These are phyloP conservation scores for Rhamnusium bicolor DNA, from an alignment of 2,888 invertebrate genomes.

Conservation along the genomic window DNA sequence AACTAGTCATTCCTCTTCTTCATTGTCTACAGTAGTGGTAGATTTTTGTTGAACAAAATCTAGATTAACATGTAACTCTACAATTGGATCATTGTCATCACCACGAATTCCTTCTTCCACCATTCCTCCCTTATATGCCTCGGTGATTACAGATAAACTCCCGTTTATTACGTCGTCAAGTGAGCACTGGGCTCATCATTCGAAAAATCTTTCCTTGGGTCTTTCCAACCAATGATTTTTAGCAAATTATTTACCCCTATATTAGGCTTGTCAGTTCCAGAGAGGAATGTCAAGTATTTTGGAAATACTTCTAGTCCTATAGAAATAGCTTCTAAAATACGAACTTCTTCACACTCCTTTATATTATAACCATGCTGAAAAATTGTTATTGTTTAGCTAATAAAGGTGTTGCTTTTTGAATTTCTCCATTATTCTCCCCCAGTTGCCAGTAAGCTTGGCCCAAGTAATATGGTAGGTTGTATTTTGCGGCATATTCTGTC, in stretches of 20 bases:
- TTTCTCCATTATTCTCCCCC: slow-evolving; percentile 63
- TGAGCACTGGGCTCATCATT: slow-evolving; percentile 15
- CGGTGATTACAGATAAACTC: neutral
- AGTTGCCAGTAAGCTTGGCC: slow-evolving; percentile 65
- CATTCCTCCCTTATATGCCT: neutral
- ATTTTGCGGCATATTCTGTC: slow-evolving; percentile 55
- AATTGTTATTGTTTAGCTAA: slow-evolving; percentile 62
- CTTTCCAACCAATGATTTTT: slow-evolving; percentile 63
- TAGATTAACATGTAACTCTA: slow-evolving; percentile 28
- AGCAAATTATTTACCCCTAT: slow-evolving; percentile 50
- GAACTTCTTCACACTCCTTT: slow-evolving; percentile 59
- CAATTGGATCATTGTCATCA: neutral
- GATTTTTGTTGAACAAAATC: slow-evolving; percentile 13
- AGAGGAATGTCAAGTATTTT: slow-evolving; percentile 56
- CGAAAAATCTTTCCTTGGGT: slow-evolving; percentile 58
- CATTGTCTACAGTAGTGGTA: neutral
- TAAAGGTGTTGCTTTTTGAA: slow-evolving; percentile 61
- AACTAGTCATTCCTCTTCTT: too few relatives aligned
- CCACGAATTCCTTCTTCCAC: neutral
- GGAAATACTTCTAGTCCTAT: slow-evolving; percentile 62
- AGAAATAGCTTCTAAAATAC: slow-evolving; percentile 65
- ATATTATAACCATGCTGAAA: slow-evolving; percentile 57
- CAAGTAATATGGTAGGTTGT: slow-evolving; percentile 60
- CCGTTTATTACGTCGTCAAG: too few relatives aligned
- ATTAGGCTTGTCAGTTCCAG: slow-evolving; percentile 44